Evolutionary conservation across 2,797 vertebrate genomes (phyloP).

Genomic region (Takifugu ocellatus): DNA sequence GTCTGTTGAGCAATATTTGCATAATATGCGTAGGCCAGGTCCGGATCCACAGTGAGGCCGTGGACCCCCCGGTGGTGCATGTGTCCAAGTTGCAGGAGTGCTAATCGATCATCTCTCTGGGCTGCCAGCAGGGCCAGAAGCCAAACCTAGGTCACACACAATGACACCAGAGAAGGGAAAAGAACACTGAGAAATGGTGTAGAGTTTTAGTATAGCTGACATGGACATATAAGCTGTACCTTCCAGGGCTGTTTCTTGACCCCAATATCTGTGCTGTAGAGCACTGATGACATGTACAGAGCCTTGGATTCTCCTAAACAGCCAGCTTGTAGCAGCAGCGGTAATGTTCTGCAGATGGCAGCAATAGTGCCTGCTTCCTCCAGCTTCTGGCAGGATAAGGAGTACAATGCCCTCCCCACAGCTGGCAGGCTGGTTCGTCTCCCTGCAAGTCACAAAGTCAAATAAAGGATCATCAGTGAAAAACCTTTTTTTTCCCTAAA

Average conservation of each 20-base stretch:
- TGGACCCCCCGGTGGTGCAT: conserved; percentile 71
- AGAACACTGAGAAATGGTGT: background rate
- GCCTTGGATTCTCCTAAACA: conserved; percentile 73
- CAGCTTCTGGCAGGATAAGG: conserved; percentile 61
- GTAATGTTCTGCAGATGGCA: conserved; percentile 55
- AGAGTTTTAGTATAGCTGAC: conserved; percentile 1
- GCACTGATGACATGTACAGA: conserved; percentile 71
- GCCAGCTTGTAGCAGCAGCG: conserved; percentile 75
- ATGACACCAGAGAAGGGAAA: conserved; percentile 2
- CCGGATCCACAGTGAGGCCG: conserved; percentile 58
- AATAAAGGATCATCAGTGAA: conserved; percentile 5
- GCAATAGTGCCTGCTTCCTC: conserved; percentile 23
- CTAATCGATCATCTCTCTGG: conserved; percentile 73
- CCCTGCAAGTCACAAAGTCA: conserved; percentile 28
- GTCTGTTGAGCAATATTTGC: conserved; percentile 78
- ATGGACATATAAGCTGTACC: conserved; percentile 52
- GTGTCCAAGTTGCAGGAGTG: conserved; percentile 75
- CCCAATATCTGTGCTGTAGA: conserved; percentile 73
- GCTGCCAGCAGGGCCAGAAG: conserved; percentile 74
- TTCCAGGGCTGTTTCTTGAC: conserved; percentile 61
- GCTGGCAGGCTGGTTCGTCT: conserved; percentile 32
- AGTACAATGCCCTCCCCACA: conserved; percentile 69
- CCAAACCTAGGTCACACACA: conserved; percentile 68
- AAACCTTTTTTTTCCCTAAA: too few species aligned
- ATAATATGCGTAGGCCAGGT: conserved; percentile 80